Base-by-base conservation (phyloP, 2,797 vertebrate species). In the Pseudochromis fuscus region DNA sequence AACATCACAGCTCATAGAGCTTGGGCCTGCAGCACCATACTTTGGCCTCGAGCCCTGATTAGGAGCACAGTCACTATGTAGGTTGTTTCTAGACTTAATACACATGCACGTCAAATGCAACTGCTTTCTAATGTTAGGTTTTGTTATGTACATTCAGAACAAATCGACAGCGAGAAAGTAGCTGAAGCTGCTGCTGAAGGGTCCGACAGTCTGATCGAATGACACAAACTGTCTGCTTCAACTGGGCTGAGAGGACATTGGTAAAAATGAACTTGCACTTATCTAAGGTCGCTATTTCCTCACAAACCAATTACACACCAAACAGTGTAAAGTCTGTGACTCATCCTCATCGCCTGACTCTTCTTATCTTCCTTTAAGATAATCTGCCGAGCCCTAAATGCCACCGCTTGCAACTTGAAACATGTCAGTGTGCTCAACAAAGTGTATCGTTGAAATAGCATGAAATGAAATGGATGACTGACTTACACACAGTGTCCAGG, bases 1-100 rank as follows among this genome's bases (percentile, higher is more conserved):
- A 90, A 87, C 89, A 90, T 93, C 88, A 86, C 81, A 88, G 88
- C 82, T 89, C 81, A 75, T 63, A 77, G 85, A 80, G 83, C 61
- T 76, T 8, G 15, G 75, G 77, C 86, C 89, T 71, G 66, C 82
- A 90, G 87, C 87, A 75, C 85, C 79, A 77, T 66, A 56, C 64
- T 75, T 51, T 84, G 83, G 82, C 88, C 86, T 61, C 28, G 15
- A 89, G 79, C 74, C 25, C 66, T 72, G 67, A 89, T 90, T 87
- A 87, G 74, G 10, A 90, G 78, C 59, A 69, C 46, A 75, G 58
- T 65, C 74, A 74, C 65, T 75, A 60, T 75, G 79, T 78, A 84
- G 80, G 82, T 79, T 89, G 83, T 85, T 88, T 81, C 53, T 83
- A 42, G 72, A 79, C 77, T 76, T 67, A 78, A 58, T 37, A 72